A percentile compares a stretch with the other conserved stretches of the same genome.
Conservation (phyloP, 2,113 vertebrate species). For the Aldabrachelys gigantea region DNA sequence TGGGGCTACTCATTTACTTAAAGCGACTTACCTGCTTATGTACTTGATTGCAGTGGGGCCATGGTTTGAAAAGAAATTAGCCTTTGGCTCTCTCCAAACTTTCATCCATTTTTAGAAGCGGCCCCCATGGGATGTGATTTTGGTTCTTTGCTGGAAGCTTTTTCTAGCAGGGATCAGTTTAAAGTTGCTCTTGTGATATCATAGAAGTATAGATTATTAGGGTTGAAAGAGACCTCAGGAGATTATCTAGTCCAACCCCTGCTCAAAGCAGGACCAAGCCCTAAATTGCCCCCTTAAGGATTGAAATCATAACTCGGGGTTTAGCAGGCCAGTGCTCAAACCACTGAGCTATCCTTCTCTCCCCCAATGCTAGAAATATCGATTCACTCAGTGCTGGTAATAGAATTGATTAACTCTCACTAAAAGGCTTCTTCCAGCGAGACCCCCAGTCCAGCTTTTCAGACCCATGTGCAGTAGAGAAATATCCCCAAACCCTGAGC, state of each 20-base stretch:
- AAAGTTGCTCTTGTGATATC: background rate
- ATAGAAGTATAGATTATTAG: too few relatives aligned
- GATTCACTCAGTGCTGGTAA: background rate
- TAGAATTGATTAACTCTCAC: background rate
- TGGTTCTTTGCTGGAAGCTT: background rate
- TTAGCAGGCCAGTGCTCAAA: too few relatives aligned
- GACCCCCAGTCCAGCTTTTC: background rate
- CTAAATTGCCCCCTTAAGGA: too few relatives aligned
- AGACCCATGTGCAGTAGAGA: background rate
- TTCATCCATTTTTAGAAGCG: background rate
- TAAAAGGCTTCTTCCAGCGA: background rate
- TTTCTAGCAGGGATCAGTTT: background rate
- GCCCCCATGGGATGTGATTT: background rate
- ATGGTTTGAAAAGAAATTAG: background rate
- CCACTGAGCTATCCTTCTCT: too few relatives aligned
- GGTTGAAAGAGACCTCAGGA: too few relatives aligned
- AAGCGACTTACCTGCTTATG: background rate
- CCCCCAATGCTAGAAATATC: too few relatives aligned
- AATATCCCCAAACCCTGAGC: background rate
- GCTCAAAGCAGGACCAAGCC: too few relatives aligned
- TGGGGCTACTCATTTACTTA: background rate
- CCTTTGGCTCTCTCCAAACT: background rate
- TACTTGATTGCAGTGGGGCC: background rate
- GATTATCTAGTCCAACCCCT: too few relatives aligned
- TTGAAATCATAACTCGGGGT: too few relatives aligned